Evolutionary conservation across 2,888 invertebrate species (phyloP).

Genomic region (Cybosia mesomella): DNA sequence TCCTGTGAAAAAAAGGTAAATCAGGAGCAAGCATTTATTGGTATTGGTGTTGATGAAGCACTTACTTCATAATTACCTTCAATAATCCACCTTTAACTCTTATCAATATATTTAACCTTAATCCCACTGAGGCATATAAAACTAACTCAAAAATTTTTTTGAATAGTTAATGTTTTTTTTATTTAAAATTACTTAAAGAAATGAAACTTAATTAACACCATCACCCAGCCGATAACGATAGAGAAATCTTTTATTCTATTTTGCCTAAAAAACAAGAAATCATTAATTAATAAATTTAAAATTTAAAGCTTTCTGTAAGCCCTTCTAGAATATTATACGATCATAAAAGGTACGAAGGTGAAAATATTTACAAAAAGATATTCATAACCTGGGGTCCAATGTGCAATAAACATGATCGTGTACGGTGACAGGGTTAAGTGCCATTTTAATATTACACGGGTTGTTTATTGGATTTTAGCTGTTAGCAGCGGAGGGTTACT

Average conservation of each 20-base stretch:
- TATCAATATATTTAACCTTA: no score
- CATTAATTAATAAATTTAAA: not conserved
- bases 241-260: no score
- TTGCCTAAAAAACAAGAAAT: no score
- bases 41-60: no score
- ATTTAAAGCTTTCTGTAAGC: not conserved
- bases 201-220: not conserved
- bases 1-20: not conserved
- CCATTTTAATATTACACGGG: conserved; percentile 45
- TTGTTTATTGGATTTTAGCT: conserved; percentile 37
- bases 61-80: no score
- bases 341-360: conserved; percentile 4
- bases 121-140: no score
- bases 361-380: conserved; percentile 26
- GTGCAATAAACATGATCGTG: conserved; percentile 57
- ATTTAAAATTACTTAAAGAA: not conserved
- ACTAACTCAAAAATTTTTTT: no score
- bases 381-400: conserved; percentile 31
- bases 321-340: conserved; percentile 11
- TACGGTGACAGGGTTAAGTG: conserved; percentile 46
- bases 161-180: no score
- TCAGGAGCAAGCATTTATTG: no score
- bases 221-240: no score
- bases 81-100: no score
- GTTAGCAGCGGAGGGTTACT: conserved; percentile 26